A percentile compares a stretch with the other conserved stretches of the same genome.
Conservation (phyloP, 2,888 invertebrate genomes). For the Sinhomidia bicolor region DNA sequence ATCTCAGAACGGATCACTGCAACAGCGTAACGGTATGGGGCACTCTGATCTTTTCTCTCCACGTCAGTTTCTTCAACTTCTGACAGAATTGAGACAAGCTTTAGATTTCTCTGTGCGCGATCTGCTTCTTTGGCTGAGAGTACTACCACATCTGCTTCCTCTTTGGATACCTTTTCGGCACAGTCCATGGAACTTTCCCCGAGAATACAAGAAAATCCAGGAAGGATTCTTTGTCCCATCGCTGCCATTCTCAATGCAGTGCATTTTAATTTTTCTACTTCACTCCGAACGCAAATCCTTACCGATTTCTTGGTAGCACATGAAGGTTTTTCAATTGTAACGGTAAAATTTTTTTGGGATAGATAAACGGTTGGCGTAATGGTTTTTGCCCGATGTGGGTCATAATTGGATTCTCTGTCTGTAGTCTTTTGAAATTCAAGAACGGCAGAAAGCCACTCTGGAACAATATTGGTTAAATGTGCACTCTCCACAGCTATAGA, state of each 20-base stretch:
- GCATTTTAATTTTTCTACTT: conserved; percentile 89
- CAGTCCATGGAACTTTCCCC: conserved; percentile 88
- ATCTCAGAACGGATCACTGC: conserved; percentile 86
- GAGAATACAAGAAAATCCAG: conserved; percentile 81
- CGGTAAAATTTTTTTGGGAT: conserved; percentile 76
- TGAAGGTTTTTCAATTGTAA: conserved; percentile 81
- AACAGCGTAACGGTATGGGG: conserved; percentile 69
- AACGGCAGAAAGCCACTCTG: conserved; percentile 56
- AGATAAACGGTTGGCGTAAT: conserved; percentile 71
- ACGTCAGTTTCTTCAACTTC: conserved; percentile 67
- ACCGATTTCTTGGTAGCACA: conserved; percentile 80
- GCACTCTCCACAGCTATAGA: conserved; percentile 20
- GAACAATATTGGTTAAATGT: conserved; percentile 52
- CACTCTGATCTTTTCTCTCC: conserved; percentile 48
- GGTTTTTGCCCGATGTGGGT: conserved; percentile 63
- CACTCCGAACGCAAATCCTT: conserved; percentile 87
- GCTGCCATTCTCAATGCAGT: conserved; percentile 86
- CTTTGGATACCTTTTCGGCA: conserved; percentile 85
- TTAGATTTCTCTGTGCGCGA: conserved; percentile 53
- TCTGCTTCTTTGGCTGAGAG: conserved; percentile 70
- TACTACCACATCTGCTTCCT: conserved; percentile 86
- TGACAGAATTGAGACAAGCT: conserved; percentile 64
- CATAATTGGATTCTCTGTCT: conserved; percentile 50
- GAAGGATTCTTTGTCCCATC: conserved; percentile 89
- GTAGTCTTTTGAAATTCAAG: conserved; percentile 63